These are phyloP conservation scores for Myrmecophaga tridactyla DNA, from an alignment of 2,113 vertebrate genomes.

Conservation along the genomic window DNA sequence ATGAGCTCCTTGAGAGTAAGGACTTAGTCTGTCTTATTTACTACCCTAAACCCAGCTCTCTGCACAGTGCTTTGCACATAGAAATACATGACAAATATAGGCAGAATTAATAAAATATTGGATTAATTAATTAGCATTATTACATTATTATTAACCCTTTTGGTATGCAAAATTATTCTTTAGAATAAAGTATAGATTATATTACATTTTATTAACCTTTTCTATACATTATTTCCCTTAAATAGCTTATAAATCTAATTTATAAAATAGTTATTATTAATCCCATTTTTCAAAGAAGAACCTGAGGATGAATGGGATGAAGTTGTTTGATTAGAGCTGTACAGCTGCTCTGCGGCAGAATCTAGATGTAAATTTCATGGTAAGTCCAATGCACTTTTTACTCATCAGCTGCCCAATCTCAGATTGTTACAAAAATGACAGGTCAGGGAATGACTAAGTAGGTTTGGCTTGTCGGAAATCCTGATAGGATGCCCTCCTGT, in stretches of 20 bases:
- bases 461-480: background rate
- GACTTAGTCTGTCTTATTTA: background rate
- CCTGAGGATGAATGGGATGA: background rate
- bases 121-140: background rate
- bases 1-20: background rate
- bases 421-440: background rate
- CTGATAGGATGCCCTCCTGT: background rate
- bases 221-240: background rate
- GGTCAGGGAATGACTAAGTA: background rate
- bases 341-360: background rate
- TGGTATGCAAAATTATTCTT: background rate
- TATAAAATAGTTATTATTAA: background rate
- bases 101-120: background rate
- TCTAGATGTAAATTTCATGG: background rate
- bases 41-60: background rate
- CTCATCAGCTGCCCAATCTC: background rate
- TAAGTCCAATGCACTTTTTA: background rate
- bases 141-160: slow-evolving; percentile 9
- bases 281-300: background rate
- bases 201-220: background rate
- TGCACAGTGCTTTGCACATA: background rate
- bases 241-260: background rate
- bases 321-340: background rate
- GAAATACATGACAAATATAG: slow-evolving; percentile 5
- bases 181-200: background rate